Base-by-base conservation (phyloP, 2,888 invertebrate genomes). In the Coelopa pilipes region DNA sequence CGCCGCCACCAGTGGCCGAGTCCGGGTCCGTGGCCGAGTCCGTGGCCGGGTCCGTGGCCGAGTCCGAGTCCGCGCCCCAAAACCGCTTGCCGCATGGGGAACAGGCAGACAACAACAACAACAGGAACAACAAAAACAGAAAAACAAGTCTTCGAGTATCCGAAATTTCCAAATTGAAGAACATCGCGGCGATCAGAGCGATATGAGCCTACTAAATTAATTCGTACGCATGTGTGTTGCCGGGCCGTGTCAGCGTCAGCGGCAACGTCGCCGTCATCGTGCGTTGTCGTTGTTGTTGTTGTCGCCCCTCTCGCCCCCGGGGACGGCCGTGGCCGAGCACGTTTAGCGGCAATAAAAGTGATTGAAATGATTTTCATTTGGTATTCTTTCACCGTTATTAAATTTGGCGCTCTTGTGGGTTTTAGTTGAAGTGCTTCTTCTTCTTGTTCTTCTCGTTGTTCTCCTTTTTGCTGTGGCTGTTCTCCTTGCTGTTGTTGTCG, bases 321-420 rank as follows among this genome's bases (percentile, higher is more conserved):
- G 9, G 15, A 15, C 65, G 15, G 19, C 45, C 46, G 15, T 15
- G 45, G n/a, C 65, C 65, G 11, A 11, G 24, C 34, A 15, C 34
- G 53, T 53, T 55, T 55, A 53, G 71, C 71, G 71, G 53, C 63
- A 53, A 71, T 71, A 67, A 72, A 57, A 67, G 60, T 72, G 72
- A 72, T 72, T 72, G 72, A 72, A 72, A 66, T 47, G 65, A 66
- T 72, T 72, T 65, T 72, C 72, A 65, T 66, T 72, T 59, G 72
- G 72, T 55, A 67, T 72, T 66, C 67, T 55, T 72, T 47, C 66
- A 72, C 72, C 72, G 72, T 72, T 72, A 72, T 67, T 72, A 66
- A 72, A 50, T 59, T 57, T 66, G 57, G 57, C 67, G 66, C 46
- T 59, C 67, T 66, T 72, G 62, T 67, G 53, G 49, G 67, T 59